phyloP scores from a whole-genome alignment of 2,113 vertebrate genomes.

The Nothocercus nigrocapillus region DNA sequence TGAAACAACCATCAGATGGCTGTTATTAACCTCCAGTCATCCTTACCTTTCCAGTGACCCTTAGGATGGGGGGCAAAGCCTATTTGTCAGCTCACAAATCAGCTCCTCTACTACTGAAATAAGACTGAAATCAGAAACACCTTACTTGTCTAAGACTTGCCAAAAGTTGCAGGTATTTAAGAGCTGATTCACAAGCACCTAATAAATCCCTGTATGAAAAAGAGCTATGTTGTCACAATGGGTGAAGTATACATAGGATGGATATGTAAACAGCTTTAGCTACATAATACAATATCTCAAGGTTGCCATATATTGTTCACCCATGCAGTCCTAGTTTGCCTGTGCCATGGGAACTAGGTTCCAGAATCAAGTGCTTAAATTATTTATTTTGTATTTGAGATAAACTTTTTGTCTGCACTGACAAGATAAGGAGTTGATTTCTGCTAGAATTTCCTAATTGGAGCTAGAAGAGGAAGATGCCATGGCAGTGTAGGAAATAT shows the following conservation, averaged over 20 bases:
- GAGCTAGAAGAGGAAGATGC: background rate
- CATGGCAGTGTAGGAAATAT: background rate
- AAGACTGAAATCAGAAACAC: background rate
- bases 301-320: background rate
- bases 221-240: accelerated
- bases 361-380: background rate
- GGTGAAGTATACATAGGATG: background rate
- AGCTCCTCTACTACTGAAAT: background rate
- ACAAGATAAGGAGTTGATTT: background rate
- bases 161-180: background rate
- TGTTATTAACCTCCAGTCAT: background rate
- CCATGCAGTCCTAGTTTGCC: background rate
- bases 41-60: background rate
- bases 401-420: background rate
- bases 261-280: background rate
- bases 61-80: background rate
- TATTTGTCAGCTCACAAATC: background rate
- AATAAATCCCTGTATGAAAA: background rate
- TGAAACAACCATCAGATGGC: background rate
- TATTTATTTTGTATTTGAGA: background rate
- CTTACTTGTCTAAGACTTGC: background rate
- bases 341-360: background rate
- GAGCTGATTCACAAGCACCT: background rate
- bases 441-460: background rate
- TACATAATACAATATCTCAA: background rate